Evolutionary conservation across 2,888 invertebrate species (phyloP).

Genomic region (Mylabris sibirica): DNA sequence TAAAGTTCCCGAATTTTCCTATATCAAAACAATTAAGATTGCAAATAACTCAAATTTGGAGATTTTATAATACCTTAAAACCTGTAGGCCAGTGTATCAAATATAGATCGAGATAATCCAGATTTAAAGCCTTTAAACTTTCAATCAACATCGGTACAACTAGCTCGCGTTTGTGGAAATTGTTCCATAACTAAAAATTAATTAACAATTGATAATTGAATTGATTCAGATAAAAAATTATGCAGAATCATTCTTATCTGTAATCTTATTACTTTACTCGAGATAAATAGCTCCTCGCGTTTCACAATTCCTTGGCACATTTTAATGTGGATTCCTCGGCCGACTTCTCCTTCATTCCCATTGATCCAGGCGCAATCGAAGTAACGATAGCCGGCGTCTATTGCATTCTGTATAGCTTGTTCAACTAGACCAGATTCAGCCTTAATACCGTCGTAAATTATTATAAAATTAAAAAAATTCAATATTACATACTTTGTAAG

Average conservation of each 20-base stretch:
- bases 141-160: conserved; percentile 62
- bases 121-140: conserved; percentile 46
- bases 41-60: conserved; percentile 4
- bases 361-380: conserved; percentile 71
- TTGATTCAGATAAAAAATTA: background rate
- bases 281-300: conserved; percentile 66
- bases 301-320: conserved; percentile 63
- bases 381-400: conserved; percentile 70
- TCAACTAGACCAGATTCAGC: conserved; percentile 53
- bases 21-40: conserved; percentile 20
- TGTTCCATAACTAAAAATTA: conserved; percentile 66
- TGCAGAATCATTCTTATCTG: background rate
- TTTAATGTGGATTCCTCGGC: conserved; percentile 65
- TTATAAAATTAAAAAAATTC: background rate
- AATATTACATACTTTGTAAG: conserved; percentile 64
- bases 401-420: conserved; percentile 64
- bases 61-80: conserved; percentile 50
- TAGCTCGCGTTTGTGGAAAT: conserved; percentile 64
- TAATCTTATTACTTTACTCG: conserved; percentile 62
- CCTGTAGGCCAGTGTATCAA: conserved; percentile 59
- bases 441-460: conserved; percentile 15
- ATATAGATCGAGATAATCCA: conserved; percentile 56
- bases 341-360: conserved; percentile 66
- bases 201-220: too few relatives aligned
- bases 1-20: conserved; percentile 63